Conservation (phyloP, 2,888 invertebrate genomes). For the Thysanoteuthis rhombus region DNA sequence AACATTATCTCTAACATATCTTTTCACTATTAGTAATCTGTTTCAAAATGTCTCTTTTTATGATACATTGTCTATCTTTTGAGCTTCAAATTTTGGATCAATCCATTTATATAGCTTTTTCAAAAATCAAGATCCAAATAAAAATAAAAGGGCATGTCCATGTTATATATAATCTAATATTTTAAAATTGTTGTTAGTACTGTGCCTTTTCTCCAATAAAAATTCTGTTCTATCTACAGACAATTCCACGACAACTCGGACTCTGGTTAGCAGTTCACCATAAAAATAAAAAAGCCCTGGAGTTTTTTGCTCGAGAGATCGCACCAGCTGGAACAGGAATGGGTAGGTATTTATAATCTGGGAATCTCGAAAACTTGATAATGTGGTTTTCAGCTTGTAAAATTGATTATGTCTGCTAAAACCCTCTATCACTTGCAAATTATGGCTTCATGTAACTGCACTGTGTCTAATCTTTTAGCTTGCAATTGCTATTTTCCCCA, state of each 20-base stretch:
- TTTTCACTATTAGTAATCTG: too few relatives aligned
- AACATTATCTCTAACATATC: too few relatives aligned
- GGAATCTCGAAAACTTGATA: too few relatives aligned
- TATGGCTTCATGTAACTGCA: too few relatives aligned
- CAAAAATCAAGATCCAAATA: neutral
- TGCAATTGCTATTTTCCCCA: too few relatives aligned
- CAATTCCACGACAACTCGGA: constrained; percentile 66
- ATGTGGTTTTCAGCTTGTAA: too few relatives aligned
- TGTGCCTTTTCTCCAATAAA: neutral
- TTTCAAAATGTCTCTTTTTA: too few relatives aligned
- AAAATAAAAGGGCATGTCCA: neutral
- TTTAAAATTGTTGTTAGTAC: neutral
- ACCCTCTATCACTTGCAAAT: too few relatives aligned
- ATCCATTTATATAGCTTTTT: neutral
- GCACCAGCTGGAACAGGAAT: constrained; percentile 72
- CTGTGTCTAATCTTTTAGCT: too few relatives aligned
- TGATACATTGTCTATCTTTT: too few relatives aligned
- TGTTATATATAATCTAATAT: neutral
- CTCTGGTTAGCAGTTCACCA: constrained; percentile 71
- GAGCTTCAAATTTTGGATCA: too few relatives aligned
- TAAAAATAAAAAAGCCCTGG: constrained; percentile 68
- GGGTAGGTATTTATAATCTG: constrained; percentile 58
- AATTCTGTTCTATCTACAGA: neutral
- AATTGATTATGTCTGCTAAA: too few relatives aligned
- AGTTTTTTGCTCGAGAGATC: constrained; percentile 69